Base-by-base conservation (phyloP, 2,797 vertebrate genomes). In the Spheniscus humboldti region DNA sequence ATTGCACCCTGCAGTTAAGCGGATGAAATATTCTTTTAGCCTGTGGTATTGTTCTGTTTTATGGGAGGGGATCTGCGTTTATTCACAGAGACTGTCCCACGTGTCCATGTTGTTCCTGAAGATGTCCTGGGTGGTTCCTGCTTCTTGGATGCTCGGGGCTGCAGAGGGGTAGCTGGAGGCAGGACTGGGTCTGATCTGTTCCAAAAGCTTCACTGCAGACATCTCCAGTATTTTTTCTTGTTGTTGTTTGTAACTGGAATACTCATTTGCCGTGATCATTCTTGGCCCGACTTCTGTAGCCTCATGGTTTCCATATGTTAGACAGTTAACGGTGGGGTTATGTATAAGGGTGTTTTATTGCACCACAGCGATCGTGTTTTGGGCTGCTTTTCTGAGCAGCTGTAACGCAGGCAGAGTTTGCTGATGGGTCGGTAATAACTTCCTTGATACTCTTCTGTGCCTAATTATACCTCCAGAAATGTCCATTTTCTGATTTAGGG, bases 231-330 rank as follows among this genome's bases (percentile, higher is more conserved):
- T 22, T 82, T 90, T 47, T 64, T 39, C 41, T 59, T 82, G 8
- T 87, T 59, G 76, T 66, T 83, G 56, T 87, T 86, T 86, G 45
- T 76, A 78, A 15, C 78, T 71, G 88, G 78, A 77, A 56, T 62
- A 22, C 63, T 91, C 86, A 1, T 28, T 57, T 62, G 79, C 92
- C 5, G 0, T 11, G 72, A 76, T 76, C 8, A 1, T 79, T 94
- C 79, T 81, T 94, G 91, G 94, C 94, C 72, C 0, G 25, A 27
- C 79, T 84, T 72, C 53, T 82, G 69, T 18, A 69, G 88, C 71
- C 95, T 95, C 91, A 67, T 92, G 93, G 86, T 92, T 92, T 88
- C 86, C 81, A 74, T 92, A 82, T 94, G 96, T 63, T 37, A 48
- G 84, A 20, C 90, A 12, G 52, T 43, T n/a, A 18, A 17, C 4